Evolutionary conservation across 2,797 vertebrate species (phyloP).

Genomic region (Distichodus sexfasciatus): DNA sequence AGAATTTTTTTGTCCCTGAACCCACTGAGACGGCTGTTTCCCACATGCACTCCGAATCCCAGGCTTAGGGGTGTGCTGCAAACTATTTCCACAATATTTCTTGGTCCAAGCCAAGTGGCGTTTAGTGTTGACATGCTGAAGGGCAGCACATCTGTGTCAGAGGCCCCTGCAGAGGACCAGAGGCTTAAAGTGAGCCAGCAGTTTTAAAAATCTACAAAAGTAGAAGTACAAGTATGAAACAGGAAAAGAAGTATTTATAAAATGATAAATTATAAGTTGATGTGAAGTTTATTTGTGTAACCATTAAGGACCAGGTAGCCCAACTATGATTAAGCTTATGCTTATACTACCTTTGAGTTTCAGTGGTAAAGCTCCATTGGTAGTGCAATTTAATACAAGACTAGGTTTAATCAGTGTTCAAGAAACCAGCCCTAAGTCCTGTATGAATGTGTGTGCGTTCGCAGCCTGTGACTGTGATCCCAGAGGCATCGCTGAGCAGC

Average conservation of each 20-base stretch:
- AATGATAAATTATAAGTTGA: neutral
- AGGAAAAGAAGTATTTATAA: too few relatives aligned
- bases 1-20: conserved; percentile 36
- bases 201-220: too few relatives aligned
- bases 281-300: neutral
- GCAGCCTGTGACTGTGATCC: conserved; percentile 92
- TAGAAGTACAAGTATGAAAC: too few relatives aligned
- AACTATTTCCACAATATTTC: too few relatives aligned
- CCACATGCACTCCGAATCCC: neutral
- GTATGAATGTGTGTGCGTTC: conserved; percentile 25
- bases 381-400: neutral
- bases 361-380: too few relatives aligned
- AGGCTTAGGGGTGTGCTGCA: conserved; percentile 1
- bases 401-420: neutral
- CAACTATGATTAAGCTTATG: too few relatives aligned
- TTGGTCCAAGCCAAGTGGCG: neutral
- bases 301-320: too few relatives aligned
- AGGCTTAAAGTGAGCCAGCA: neutral
- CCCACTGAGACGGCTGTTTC: neutral
- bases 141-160: neutral
- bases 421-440: neutral
- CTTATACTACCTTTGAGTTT: too few relatives aligned
- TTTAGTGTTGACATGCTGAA: neutral
- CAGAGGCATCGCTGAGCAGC: conserved; percentile 77
- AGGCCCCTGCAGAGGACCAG: too few relatives aligned